phyloP scores from a whole-genome alignment of 2,113 vertebrate species.

The Etheostoma cragini region DNA sequence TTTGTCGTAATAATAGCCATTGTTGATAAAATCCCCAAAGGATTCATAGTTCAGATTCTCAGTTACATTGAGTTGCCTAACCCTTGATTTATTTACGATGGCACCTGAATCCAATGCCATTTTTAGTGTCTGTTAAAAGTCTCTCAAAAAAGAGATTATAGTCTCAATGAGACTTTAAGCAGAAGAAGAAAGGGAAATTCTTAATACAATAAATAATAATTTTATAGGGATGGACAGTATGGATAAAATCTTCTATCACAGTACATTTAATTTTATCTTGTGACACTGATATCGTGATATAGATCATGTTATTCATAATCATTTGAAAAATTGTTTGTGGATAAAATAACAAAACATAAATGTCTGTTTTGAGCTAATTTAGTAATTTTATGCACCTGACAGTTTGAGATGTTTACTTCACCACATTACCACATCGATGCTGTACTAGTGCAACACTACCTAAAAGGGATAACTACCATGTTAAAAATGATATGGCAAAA shows the following conservation, averaged over 20 bases:
- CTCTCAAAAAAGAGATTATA: background rate
- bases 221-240: background rate
- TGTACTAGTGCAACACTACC: too few species aligned
- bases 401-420: background rate
- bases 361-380: background rate
- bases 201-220: background rate
- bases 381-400: background rate
- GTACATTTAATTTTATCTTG: background rate
- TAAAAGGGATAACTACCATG: background rate
- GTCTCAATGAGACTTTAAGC: background rate
- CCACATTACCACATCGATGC: background rate
- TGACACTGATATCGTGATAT: background rate
- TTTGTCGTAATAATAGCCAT: background rate
- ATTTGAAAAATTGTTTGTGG: background rate
- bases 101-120: background rate
- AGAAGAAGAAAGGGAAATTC: background rate
- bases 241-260: background rate
- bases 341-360: background rate
- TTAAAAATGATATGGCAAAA: too few species aligned
- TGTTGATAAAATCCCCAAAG: conserved; percentile 5
- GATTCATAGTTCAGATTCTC: background rate
- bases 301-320: background rate
- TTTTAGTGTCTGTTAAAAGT: background rate
- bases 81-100: background rate
- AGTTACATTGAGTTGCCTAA: background rate